Conservation (phyloP, 2,797 vertebrate species). For the Balearica regulorum region DNA sequence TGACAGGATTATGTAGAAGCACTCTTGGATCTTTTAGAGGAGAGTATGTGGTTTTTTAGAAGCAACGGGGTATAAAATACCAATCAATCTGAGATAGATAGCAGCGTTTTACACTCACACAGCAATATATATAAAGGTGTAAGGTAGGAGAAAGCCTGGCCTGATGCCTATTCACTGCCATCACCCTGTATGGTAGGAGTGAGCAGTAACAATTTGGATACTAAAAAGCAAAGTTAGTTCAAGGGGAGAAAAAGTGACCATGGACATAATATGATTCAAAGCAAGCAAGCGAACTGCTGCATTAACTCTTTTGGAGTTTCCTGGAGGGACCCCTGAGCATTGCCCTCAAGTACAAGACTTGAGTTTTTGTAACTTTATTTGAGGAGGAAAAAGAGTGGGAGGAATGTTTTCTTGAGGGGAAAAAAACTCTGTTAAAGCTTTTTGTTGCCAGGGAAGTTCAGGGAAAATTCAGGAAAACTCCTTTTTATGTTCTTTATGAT, state of each 20-base stretch:
- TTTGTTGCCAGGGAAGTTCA: constrained; percentile 45
- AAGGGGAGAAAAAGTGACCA: background rate
- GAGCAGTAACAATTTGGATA: background rate
- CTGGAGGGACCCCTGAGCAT: constrained; percentile 8
- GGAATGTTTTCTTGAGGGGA: background rate
- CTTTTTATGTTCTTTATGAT: constrained; percentile 60
- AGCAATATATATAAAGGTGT: rapidly evolving
- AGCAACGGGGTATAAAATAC: background rate
- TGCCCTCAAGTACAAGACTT: background rate
- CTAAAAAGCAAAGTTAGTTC: background rate
- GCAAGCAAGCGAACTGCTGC: background rate
- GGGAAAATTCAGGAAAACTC: constrained; percentile 63
- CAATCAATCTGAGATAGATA: background rate
- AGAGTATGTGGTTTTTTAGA: background rate
- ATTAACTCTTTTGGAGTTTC: constrained; percentile 17
- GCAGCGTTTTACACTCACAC: background rate
- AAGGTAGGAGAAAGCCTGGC: background rate
- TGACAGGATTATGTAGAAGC: background rate
- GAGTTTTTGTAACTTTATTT: constrained; percentile 22
- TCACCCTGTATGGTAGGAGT: background rate
- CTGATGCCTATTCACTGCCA: background rate
- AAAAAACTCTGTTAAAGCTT: background rate
- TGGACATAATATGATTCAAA: background rate
- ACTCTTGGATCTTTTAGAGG: background rate
- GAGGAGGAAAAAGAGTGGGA: background rate